phyloP scores from a whole-genome alignment of 2,797 vertebrate species.

The Cyprinella venusta region DNA sequence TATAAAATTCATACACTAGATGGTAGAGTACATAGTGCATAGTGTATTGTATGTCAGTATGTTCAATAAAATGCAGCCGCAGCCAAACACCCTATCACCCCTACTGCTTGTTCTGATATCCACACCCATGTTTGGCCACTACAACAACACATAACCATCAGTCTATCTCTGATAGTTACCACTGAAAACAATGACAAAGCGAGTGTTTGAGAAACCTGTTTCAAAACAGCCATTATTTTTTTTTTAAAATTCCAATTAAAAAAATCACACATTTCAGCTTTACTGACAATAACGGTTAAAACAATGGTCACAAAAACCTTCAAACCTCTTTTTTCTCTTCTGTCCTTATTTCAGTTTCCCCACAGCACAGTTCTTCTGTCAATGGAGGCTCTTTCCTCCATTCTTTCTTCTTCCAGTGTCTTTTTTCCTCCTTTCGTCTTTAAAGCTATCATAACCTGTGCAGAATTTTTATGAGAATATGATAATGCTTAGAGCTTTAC shows the following conservation, averaged over 20 bases:
- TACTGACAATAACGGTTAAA: neutral
- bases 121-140: neutral
- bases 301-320: neutral
- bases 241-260: neutral
- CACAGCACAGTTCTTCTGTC: constrained; percentile 19
- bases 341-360: constrained; percentile 17
- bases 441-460: constrained; percentile 12
- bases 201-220: neutral
- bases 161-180: neutral
- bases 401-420: neutral
- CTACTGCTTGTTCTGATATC: neutral
- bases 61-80: neutral
- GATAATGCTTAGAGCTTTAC: constrained; percentile 21
- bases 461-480: constrained; percentile 37
- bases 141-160: neutral
- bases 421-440: constrained; percentile 9
- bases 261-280: neutral
- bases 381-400: constrained; percentile 12
- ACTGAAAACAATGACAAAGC: neutral
- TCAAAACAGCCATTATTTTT: neutral
- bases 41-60: neutral
- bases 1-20: neutral
- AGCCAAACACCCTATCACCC: neutral
- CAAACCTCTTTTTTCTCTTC: neutral
- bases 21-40: neutral